Percentiles rank a stretch among this genome's conserved stretches.
Conservation (phyloP, 2,113 vertebrate species). For the Elachura formosa region DNA sequence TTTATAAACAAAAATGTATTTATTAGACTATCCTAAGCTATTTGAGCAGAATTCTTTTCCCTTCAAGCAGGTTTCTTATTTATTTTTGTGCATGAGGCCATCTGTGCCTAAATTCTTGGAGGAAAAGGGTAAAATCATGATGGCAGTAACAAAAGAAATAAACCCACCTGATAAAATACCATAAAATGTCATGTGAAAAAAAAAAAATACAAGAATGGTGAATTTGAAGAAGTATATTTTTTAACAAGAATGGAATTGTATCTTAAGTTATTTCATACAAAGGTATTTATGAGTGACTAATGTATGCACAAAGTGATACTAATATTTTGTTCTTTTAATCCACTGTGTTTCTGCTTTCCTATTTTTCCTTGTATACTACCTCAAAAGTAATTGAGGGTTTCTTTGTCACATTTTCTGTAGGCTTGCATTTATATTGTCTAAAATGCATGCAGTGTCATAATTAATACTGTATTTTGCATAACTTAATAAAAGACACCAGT, state of each 20-base stretch:
- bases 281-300: constrained; percentile 62
- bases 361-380: constrained; percentile 73
- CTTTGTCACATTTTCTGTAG: constrained; percentile 66
- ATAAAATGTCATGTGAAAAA: constrained; percentile 39
- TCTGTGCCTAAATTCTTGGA: constrained; percentile 61
- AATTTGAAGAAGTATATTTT: constrained; percentile 58
- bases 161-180: constrained; percentile 43
- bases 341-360: constrained; percentile 61
- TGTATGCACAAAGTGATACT: constrained; percentile 56
- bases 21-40: constrained; percentile 66
- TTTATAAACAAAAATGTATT: constrained; percentile 74
- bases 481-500: constrained; percentile 76
- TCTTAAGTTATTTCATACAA: constrained; percentile 53
- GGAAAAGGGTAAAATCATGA: constrained; percentile 51
- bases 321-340: constrained; percentile 69
- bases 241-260: constrained; percentile 44
- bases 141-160: background rate
- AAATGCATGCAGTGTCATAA: constrained; percentile 74
- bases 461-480: constrained; percentile 74
- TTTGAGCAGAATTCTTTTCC: constrained; percentile 69
- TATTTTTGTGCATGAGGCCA: constrained; percentile 64
- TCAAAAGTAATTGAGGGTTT: constrained; percentile 75
- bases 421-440: constrained; percentile 69
- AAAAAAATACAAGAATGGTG: constrained; percentile 12
- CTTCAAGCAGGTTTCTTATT: constrained; percentile 68